Evolutionary conservation across 1,140 invertebrate genomes (phyloP).

Genomic region (Hypsibius dujardini): DNA sequence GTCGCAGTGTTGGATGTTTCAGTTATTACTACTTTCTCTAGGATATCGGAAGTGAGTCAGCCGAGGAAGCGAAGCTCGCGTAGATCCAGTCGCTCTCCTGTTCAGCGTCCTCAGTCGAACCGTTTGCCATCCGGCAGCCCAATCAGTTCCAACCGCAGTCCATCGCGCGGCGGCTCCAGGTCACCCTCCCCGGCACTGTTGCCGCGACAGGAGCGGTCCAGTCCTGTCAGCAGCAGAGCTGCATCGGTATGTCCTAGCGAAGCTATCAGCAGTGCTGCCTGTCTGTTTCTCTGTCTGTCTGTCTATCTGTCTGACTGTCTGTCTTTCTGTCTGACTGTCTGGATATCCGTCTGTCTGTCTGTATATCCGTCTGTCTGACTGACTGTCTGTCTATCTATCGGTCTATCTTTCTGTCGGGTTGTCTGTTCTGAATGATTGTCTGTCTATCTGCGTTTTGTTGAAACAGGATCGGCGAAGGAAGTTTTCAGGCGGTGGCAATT

Average conservation of each 20-base stretch:
- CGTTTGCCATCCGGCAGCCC: background rate
- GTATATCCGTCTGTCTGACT: too few species aligned
- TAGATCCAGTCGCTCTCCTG: background rate
- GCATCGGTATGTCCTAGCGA: background rate
- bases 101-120: background rate
- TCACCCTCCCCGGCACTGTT: constrained; percentile 3
- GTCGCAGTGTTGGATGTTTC: too few species aligned
- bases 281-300: too few species aligned
- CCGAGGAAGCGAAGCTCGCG: background rate
- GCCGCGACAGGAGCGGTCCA: background rate
- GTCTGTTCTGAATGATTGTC: too few species aligned
- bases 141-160: background rate
- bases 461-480: too few species aligned
- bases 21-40: background rate
- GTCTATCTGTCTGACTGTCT: too few species aligned
- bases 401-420: too few species aligned
- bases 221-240: background rate
- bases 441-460: too few species aligned
- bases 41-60: background rate
- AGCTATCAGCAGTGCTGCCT: background rate
- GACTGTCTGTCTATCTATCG: too few species aligned
- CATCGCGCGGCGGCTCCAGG: background rate
- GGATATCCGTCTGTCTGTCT: too few species aligned
- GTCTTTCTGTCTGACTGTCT: too few species aligned
- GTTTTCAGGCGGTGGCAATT: too few species aligned